Evolutionary conservation across 2,797 vertebrate species (phyloP), one percentile per base, ranked within the genome.

Genomic region (Neoniphon sammara): DNA sequence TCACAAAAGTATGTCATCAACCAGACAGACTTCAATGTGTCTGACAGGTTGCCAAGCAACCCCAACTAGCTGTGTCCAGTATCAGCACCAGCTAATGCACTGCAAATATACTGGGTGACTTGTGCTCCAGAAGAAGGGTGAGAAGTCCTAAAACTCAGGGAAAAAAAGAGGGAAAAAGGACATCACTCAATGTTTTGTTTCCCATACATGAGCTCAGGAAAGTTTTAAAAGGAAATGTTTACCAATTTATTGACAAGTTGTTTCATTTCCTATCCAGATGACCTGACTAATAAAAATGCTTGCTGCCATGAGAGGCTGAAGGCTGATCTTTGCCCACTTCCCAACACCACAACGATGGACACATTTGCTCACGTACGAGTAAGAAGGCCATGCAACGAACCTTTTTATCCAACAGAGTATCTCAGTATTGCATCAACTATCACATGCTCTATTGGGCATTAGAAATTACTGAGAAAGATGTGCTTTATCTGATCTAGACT

Each of bases 1-100:
- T 91, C 86, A 91, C 89, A 86, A 70, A 93, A 91, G 63, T 90
- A 92, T 92, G 92, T 83, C 88, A 82, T 91, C 87, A 77, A 85
- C 82, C 85, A 89, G 91, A 89, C 84, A 67, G 85, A 88, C 74
- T 66, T 81, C 87, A 80, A 64, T 84, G 74, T 92, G 86, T 91
- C 84, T 85, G 81, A 89, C 47, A 30, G 77, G 86, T 91, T 92
- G 77, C 89, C 72, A 80, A 71, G 88, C 80, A 87, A 92, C 87
- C 77, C 79, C 66, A 73, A 83, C 62, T 75, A 63, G 69, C 75
- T 73, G 71, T 49, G 77, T 90, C 87, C 84, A 88, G 83, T 85
- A 84, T 90, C 87, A 91, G 84, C 80, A 88, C 21, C 58, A 64
- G 71, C 60, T 75, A 86, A 87, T 77, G 73, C 60, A 50, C 78